Percentiles rank a stretch among this genome's conserved stretches.
phyloP scores from a whole-genome alignment of 2,113 vertebrate genomes.

The Pterophyllum scalare region DNA sequence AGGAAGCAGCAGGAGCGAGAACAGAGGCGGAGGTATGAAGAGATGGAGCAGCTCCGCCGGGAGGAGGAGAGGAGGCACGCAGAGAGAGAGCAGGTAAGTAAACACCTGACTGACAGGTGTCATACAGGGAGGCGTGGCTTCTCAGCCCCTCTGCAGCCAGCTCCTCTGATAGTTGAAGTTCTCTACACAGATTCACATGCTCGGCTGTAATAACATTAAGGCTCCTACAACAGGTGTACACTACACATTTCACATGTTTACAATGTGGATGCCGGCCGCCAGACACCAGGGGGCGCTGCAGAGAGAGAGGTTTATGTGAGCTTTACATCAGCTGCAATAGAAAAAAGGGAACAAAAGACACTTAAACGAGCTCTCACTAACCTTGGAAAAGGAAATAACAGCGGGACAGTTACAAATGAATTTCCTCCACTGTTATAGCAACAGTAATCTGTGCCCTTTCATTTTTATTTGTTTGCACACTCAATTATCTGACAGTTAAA shows the following conservation, averaged over 20 bases:
- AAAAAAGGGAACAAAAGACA: neutral
- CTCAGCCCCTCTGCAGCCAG: neutral
- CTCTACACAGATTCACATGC: too few species aligned
- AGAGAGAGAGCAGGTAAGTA: constrained; percentile 92
- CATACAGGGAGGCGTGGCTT: neutral
- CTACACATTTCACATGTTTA: neutral
- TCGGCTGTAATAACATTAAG: too few species aligned
- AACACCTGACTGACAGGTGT: neutral
- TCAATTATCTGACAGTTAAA: neutral
- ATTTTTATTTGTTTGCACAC: neutral
- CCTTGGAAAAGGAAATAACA: neutral
- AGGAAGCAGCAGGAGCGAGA: constrained; percentile 98
- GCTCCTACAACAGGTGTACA: neutral
- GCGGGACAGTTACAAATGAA: neutral
- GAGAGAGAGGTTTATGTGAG: neutral
- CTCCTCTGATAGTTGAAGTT: neutral
- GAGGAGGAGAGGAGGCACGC: constrained; percentile 96
- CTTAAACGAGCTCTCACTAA: neutral
- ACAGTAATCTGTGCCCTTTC: fast-evolving
- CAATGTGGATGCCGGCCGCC: neutral
- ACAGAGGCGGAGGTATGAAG: constrained; percentile 92
- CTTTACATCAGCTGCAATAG: neutral
- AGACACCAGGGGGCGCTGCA: neutral
- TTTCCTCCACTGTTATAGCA: neutral
- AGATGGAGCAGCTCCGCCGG: constrained; percentile 91